Conservation (phyloP, 1,140 invertebrate species). For the Diplogasteroides magnus region DNA sequence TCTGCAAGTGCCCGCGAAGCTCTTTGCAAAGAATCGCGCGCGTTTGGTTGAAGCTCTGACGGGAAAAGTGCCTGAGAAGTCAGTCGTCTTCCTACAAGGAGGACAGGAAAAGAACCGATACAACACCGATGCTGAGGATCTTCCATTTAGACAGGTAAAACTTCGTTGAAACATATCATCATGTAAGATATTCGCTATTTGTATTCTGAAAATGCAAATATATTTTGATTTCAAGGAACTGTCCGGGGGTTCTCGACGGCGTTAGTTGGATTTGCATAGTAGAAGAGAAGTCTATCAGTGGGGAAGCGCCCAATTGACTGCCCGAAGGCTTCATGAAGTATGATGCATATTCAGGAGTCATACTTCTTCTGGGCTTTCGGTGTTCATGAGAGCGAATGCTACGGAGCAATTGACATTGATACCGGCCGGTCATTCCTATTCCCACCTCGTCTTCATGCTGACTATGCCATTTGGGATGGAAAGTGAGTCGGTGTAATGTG, state of each 20-base stretch:
- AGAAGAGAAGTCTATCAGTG: no score
- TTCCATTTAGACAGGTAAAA: slow-evolving; percentile 45
- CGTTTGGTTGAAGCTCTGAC: slow-evolving; percentile 38
- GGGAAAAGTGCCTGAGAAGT: slow-evolving; percentile 13
- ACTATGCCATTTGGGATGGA: slow-evolving; percentile 52
- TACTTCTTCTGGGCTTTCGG: slow-evolving; percentile 56
- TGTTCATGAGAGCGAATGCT: slow-evolving; percentile 51
- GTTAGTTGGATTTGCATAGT: no score
- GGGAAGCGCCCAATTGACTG: no score
- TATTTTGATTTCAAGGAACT: no score
- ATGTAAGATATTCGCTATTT: no score
- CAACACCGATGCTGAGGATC: slow-evolving; percentile 50
- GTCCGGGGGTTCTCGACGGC: no score
- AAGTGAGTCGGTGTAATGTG: no score
- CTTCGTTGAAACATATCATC: no score
- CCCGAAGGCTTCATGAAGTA: no score
- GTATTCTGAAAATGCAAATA: no score
- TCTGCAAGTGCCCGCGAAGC: slow-evolving; percentile 37
- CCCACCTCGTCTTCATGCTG: slow-evolving; percentile 40
- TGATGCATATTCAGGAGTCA: slow-evolving; percentile 39
- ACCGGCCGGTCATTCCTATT: slow-evolving; percentile 44
- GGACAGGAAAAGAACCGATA: slow-evolving; percentile 48
- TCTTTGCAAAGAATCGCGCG: slow-evolving; percentile 43
- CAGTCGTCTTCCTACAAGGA: slow-evolving; percentile 29
- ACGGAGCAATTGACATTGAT: slow-evolving; percentile 42